phyloP scores from a whole-genome alignment of 2,113 vertebrate species.

The Anhinga rufa region DNA sequence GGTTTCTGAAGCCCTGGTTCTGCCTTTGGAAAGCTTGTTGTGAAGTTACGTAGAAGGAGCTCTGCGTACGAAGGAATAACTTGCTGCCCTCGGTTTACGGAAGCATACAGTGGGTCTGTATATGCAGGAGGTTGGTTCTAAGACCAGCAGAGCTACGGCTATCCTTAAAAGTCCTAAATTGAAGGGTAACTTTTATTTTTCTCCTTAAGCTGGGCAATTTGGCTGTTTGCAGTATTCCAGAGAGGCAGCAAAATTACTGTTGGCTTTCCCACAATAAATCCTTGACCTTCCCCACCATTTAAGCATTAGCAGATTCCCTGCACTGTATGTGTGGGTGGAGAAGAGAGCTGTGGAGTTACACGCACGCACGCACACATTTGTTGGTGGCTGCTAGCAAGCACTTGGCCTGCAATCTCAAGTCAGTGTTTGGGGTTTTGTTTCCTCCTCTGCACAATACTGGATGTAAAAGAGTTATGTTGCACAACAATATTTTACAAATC shows the following conservation, averaged over 20 bases:
- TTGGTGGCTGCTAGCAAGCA: not conserved
- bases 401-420: not conserved
- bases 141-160: not conserved
- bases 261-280: constrained; percentile 26
- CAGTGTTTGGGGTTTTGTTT: not conserved
- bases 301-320: constrained; percentile 17
- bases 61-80: not conserved
- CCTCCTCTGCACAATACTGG: not conserved
- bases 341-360: not conserved
- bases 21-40: not conserved
- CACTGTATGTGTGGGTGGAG: not conserved
- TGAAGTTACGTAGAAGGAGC: not conserved
- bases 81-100: not conserved
- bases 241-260: not conserved
- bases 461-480: not conserved
- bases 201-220: not conserved
- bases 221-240: not conserved
- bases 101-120: not conserved
- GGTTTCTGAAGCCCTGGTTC: not conserved
- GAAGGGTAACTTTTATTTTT: not conserved
- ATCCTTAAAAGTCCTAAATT: not conserved
- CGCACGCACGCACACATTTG: not conserved
- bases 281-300: constrained; percentile 18
- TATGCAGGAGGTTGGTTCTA: not conserved
- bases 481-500: not conserved